Base-by-base conservation (phyloP, 2,888 invertebrate species). In the Zaprionus bogoriensis region DNA sequence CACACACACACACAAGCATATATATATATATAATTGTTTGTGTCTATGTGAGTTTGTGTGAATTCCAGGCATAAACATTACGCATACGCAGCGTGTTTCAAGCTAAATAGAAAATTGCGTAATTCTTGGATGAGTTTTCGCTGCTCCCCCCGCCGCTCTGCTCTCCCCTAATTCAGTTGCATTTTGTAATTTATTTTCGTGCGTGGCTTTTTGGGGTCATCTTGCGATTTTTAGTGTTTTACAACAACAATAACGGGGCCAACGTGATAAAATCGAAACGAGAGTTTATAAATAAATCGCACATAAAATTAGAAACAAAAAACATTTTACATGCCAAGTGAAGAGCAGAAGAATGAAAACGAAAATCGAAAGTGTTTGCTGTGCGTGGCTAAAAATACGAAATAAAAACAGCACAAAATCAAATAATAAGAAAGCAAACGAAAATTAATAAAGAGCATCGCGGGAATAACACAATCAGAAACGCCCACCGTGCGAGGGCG, bases 171-270 rank as follows among this genome's bases (percentile, higher is more conserved):
- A 44, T 46, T 45, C 52, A 38, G 58, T 46, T 67, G 60, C 63
- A 57, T 45, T 57, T 62, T 41, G 27, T 6, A 22, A 41, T 41
- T 12, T 59, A 74, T 70, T 66, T 73, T 50, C 39, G 60, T 73
- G 72, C 70, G 59, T 75, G 53, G 28, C 51, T 53, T 77, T 81
- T 86, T 81, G 72, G 72, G 87, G 87, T 84, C 87, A 84, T 87
- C 85, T 84, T 73, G 84, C 87, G 67, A 79, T 87, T 86, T 80
- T 65, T 47, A 61, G 59, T 72, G 63, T 77, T 70, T 71, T 66
- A 70, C 19, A 60, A 36, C 45, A 53, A 47, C 60, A 65, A 59
- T 28, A 54, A 50, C 7, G 23, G n/a, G n/a, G n/a, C n/a, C n/a
- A n/a, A n/a, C n/a, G n/a, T n/a, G n/a, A n/a, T n/a, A n/a, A 45